Conservation (phyloP, 2,797 vertebrate genomes). For the Streptopelia turtur region DNA sequence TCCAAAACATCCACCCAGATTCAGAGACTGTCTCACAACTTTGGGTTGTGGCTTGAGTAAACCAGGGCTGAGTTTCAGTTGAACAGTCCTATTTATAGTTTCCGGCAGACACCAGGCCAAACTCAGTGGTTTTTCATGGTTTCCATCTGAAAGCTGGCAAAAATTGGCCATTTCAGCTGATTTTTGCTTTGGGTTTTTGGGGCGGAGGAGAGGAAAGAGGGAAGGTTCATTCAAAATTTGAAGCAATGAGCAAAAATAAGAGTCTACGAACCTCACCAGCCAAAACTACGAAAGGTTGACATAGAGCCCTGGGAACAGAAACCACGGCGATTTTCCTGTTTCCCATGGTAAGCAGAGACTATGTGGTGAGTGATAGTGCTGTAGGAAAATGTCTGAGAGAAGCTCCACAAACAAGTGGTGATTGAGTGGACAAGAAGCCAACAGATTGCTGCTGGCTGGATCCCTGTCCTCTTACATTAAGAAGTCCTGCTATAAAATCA, state of each 20-base stretch:
- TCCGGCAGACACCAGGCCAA: slow-evolving; percentile 41
- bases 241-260: slow-evolving; percentile 33
- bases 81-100: slow-evolving; percentile 55
- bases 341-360: slow-evolving; percentile 47
- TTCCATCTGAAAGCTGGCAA: slow-evolving; percentile 46
- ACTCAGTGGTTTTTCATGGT: slow-evolving; percentile 59
- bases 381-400: slow-evolving; percentile 20
- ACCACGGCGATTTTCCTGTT: slow-evolving; percentile 50
- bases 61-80: slow-evolving; percentile 40
- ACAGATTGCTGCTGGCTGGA: neutral
- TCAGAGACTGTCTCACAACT: slow-evolving; percentile 44
- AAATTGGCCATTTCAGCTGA: slow-evolving; percentile 57
- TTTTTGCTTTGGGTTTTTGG: slow-evolving; percentile 53
- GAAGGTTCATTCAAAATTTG: slow-evolving; percentile 50
- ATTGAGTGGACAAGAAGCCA: neutral
- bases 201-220: slow-evolving; percentile 4
- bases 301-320: slow-evolving; percentile 56
- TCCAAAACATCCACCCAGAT: slow-evolving; percentile 11
- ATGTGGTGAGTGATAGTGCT: neutral
- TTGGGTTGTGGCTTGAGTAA: slow-evolving; percentile 59
- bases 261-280: neutral
- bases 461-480: neutral
- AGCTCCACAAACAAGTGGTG: slow-evolving; percentile 14
- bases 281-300: slow-evolving; percentile 50
- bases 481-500: neutral